Evolutionary conservation across 2,888 invertebrate species (phyloP).

Genomic region (Dascillus cervinus): DNA sequence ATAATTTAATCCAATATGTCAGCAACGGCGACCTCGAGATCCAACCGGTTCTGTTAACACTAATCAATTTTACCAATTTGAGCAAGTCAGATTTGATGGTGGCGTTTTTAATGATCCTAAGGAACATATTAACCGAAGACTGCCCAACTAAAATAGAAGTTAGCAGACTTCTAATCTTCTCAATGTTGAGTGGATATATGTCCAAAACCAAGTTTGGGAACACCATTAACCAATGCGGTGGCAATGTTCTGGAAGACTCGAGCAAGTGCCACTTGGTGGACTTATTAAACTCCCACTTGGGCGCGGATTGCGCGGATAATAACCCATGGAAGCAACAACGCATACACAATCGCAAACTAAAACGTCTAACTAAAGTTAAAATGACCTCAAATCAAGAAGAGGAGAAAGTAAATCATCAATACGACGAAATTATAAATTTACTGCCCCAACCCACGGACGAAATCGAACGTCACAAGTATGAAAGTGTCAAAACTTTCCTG

Average conservation of each 20-base stretch:
- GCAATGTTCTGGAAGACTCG: too few species aligned
- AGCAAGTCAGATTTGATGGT: slow-evolving; percentile 7
- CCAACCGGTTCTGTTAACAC: slow-evolving; percentile 3
- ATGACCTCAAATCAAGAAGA: too few species aligned
- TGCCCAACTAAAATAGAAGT: slow-evolving; percentile 5
- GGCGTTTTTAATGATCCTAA: slow-evolving; percentile 6
- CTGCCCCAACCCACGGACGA: slow-evolving; percentile 10
- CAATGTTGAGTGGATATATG: too few species aligned
- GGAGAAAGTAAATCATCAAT: too few species aligned
- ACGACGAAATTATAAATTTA: slow-evolving; percentile 4
- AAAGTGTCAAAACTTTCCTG: slow-evolving; percentile 7
- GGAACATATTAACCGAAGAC: slow-evolving; percentile 7
- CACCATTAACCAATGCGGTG: too few species aligned
- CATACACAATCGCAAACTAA: too few species aligned
- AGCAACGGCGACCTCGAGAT: slow-evolving; percentile 4
- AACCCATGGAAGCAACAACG: too few species aligned
- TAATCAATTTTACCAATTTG: slow-evolving; percentile 3
- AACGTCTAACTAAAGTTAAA: too few species aligned
- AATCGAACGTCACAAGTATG: slow-evolving; percentile 7
- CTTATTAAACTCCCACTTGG: too few species aligned
- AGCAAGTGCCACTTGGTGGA: too few species aligned
- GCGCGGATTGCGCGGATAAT: too few species aligned
- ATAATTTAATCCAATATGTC: slow-evolving; percentile 5
- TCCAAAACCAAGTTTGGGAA: too few species aligned
- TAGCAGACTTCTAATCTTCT: slow-evolving; percentile 1